These are phyloP conservation scores for Syrphus vitripennis DNA, from an alignment of 2,888 invertebrate genomes.

Conservation along the genomic window DNA sequence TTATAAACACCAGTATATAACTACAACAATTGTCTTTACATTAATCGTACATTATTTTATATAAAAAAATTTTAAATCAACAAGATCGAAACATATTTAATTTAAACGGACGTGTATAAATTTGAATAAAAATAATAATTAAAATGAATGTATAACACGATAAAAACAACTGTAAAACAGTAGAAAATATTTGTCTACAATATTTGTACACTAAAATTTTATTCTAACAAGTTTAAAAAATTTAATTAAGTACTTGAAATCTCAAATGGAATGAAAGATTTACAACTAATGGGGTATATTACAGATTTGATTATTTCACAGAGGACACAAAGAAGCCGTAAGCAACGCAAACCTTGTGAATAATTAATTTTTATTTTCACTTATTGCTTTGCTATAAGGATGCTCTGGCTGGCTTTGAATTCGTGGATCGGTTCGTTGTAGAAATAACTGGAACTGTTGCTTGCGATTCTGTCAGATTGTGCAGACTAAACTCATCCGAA, in stretches of 20 bases:
- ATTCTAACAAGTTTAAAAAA: constrained; percentile 20
- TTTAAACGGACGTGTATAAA: constrained; percentile 8
- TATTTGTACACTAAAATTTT: constrained; percentile 44
- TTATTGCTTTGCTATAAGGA: constrained; percentile 54
- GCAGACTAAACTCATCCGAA: constrained; percentile 77
- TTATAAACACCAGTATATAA: constrained; percentile 62
- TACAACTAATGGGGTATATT: constrained; percentile 25
- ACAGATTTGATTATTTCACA: constrained; percentile 60
- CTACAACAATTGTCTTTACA: constrained; percentile 54
- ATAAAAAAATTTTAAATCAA: constrained; percentile 41
- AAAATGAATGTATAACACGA: constrained; percentile 40
- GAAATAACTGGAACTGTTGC: constrained; percentile 28
- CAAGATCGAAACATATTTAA: constrained; percentile 35
- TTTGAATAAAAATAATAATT: constrained; percentile 1
- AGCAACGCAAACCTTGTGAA: not conserved
- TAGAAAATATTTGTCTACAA: constrained; percentile 58
- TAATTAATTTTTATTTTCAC: constrained; percentile 15
- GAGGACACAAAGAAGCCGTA: constrained; percentile 28
- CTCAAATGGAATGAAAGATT: constrained; percentile 22
- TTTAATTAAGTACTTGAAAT: constrained; percentile 58
- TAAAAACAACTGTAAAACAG: constrained; percentile 37
- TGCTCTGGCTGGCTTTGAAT: constrained; percentile 33
- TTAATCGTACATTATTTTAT: constrained; percentile 28
- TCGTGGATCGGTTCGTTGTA: constrained; percentile 56
- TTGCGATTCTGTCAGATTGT: not conserved